Base-by-base conservation (phyloP, 2,113 vertebrate species). In the Callithrix jacchus region DNA sequence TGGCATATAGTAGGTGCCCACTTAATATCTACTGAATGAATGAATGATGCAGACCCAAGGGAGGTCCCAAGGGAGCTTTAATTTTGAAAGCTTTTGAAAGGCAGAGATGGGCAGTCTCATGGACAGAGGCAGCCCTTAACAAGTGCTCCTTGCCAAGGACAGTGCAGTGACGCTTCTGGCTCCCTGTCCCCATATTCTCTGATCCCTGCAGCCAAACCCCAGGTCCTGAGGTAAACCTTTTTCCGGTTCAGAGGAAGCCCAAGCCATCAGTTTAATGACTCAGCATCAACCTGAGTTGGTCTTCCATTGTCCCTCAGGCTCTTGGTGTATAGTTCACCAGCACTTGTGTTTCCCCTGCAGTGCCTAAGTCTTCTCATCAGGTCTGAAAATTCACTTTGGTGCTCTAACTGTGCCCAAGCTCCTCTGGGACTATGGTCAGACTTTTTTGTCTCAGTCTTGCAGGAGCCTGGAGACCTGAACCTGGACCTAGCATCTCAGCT, bases 201-300 rank as follows among this genome's bases (percentile, higher is more conserved):
- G 35, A 8, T 61, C 32, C 79, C 37, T 95, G 85, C 25, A 6
- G n/a, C 80, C n/a, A 71, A 42, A 77, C 21, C 56, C 70, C 27
- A 66, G 86, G 23, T 40, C 68, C 66, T 8, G 30, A 40, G 27
- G 23, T 45, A 40, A 8, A 27, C 10, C 80, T 92, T 35, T n/a
- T 4, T 82, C n/a, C 30, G 30, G 6, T 56, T 73, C 32, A 45
- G 83, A 93, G 76, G 66, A 58, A 74, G 47, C 40, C 68, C 1
- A 32, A 49, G 27, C 47, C 87, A 96, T 64, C 37, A 25, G 11
- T 37, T 52, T 70, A 77, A 45, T 80, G 91, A 58, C 85, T 83
- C 74, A 79, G 35, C 93, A 37, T 32, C 66, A 25, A 4, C 37
- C 25, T 40, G 42, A 61, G 23, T 27, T 56, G 32, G 66, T 84